phyloP scores from a whole-genome alignment of 2,888 invertebrate species.

The Timema cristinae region DNA sequence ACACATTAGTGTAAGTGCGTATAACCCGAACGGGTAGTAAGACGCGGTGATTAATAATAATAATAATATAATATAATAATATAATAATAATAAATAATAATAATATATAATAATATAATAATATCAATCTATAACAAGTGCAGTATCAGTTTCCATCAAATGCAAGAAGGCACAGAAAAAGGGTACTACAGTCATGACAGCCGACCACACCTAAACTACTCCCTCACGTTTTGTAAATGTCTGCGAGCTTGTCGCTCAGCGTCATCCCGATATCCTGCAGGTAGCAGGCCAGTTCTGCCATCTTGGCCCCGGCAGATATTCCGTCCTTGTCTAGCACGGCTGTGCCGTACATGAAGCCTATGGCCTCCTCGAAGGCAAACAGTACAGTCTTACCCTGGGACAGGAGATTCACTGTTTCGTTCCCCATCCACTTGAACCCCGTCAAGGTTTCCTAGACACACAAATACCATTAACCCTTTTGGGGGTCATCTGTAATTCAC shows the following conservation, averaged over 20 bases:
- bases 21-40: too few relatives aligned
- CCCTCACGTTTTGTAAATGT: slow-evolving; percentile 66
- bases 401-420: slow-evolving; percentile 68
- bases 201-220: too few relatives aligned
- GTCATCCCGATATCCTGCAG: slow-evolving; percentile 54
- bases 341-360: slow-evolving; percentile 94
- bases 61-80: too few relatives aligned
- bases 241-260: slow-evolving; percentile 55
- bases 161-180: background rate
- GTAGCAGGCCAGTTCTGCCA: slow-evolving; percentile 71
- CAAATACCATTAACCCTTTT: too few relatives aligned
- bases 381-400: slow-evolving; percentile 70
- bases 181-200: background rate
- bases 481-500: too few relatives aligned
- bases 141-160: too few relatives aligned
- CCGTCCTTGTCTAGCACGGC: slow-evolving; percentile 95
- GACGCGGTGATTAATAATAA: too few relatives aligned
- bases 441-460: slow-evolving; percentile 81
- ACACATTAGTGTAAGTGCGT: too few relatives aligned
- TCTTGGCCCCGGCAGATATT: slow-evolving; percentile 77
- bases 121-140: too few relatives aligned
- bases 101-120: too few relatives aligned
- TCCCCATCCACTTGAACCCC: slow-evolving; percentile 99
- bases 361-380: slow-evolving; percentile 97
- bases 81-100: too few relatives aligned